Evolutionary conservation across 2,113 vertebrate genomes (phyloP).

Genomic region (cat (Felis catus)): DNA sequence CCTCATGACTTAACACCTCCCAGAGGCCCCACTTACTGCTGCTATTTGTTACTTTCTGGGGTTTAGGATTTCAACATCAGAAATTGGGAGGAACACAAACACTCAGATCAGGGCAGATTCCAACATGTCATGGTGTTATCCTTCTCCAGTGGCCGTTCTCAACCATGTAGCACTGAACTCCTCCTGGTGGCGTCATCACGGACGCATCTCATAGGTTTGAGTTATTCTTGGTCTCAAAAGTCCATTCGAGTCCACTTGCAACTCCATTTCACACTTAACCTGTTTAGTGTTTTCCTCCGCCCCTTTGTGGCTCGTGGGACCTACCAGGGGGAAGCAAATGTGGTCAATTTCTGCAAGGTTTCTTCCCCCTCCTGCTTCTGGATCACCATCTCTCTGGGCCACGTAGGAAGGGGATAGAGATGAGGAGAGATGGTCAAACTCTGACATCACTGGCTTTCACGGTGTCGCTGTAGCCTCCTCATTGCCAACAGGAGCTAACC

Average conservation of each 20-base stretch:
- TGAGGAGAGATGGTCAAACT: neutral
- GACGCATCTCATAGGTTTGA: neutral
- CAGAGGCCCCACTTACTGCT: neutral
- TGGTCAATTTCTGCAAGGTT: neutral
- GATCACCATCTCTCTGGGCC: neutral
- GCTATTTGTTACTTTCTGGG: neutral
- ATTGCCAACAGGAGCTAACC: neutral
- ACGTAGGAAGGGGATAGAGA: neutral
- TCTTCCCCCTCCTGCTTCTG: neutral
- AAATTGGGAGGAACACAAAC: neutral
- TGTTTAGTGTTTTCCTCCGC: neutral
- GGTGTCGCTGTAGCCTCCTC: neutral
- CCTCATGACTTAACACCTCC: neutral
- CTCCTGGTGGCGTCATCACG: neutral
- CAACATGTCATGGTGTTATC: neutral
- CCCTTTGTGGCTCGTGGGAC: neutral
- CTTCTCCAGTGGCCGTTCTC: neutral
- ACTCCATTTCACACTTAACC: neutral
- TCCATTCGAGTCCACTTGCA: neutral
- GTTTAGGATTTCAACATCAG: neutral
- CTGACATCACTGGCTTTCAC: neutral
- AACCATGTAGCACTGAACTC: neutral
- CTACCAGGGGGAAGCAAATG: accelerated
- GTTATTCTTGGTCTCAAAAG: neutral
- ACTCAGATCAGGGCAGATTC: neutral